Evolutionary conservation across 2,113 vertebrate genomes (phyloP).

Genomic region (Thomomys bottae): DNA sequence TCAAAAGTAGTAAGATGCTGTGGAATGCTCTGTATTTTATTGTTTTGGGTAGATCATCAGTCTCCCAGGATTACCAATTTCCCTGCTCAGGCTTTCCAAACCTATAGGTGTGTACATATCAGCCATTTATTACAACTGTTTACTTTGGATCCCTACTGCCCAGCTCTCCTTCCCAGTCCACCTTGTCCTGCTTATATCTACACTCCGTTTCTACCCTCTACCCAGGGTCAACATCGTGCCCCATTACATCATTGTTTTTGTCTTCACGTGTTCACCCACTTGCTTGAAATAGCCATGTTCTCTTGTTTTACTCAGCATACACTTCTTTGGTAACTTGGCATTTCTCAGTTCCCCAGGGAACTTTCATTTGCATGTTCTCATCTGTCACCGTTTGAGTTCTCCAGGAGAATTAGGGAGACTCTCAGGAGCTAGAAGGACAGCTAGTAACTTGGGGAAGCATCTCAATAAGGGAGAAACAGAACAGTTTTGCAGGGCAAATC

Average conservation of each 20-base stretch:
- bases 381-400: background rate
- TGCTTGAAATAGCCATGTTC: background rate
- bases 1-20: constrained; percentile 11
- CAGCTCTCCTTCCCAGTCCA: background rate
- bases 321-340: background rate
- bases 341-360: background rate
- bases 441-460: background rate
- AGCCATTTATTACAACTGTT: background rate
- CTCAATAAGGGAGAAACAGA: background rate
- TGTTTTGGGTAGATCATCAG: constrained; percentile 25
- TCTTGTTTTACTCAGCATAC: background rate
- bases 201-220: accelerated
- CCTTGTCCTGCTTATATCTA: too few species aligned
- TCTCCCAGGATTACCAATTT: constrained; percentile 42
- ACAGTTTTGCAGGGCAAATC: background rate
- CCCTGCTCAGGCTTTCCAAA: background rate
- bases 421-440: background rate
- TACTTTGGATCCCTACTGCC: background rate
- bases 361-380: background rate
- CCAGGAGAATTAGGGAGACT: background rate
- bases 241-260: constrained; percentile 61
- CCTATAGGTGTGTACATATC: background rate
- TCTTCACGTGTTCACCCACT: background rate
- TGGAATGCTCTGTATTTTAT: constrained; percentile 54
- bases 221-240: constrained; percentile 56